Evolutionary conservation across 2,888 invertebrate genomes (phyloP).

Genomic region (Temnothorax ravouxi): DNA sequence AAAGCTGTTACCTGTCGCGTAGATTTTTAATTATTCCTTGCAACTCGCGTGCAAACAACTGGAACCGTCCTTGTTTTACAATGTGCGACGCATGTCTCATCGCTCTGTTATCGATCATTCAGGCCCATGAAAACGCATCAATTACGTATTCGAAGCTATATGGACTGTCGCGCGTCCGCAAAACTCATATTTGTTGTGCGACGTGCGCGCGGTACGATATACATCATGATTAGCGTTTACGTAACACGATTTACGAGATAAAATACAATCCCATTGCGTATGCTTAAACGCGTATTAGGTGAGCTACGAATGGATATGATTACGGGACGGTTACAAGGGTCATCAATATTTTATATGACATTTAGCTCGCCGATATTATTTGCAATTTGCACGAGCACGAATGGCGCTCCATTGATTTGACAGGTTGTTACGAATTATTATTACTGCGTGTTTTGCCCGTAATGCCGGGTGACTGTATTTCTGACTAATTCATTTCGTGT

Average conservation of each 20-base stretch:
- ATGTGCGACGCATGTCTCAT: slow-evolving; percentile 1
- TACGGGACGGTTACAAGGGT: slow-evolving; percentile 47
- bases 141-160: slow-evolving; percentile 36
- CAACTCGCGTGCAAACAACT: background rate
- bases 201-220: background rate
- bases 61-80: slow-evolving; percentile 20
- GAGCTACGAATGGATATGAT: slow-evolving; percentile 48
- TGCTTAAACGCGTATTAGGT: slow-evolving; percentile 53
- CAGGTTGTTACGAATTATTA: slow-evolving; percentile 59
- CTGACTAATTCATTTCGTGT: slow-evolving; percentile 49
- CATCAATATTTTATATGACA: slow-evolving; percentile 58
- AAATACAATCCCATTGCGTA: slow-evolving; percentile 56
- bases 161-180: slow-evolving; percentile 32
- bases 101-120: slow-evolving; percentile 39
- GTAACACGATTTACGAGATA: slow-evolving; percentile 53
- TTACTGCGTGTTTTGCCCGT: slow-evolving; percentile 47
- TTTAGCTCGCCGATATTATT: slow-evolving; percentile 52
- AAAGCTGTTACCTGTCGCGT: slow-evolving; percentile 2
- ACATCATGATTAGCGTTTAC: slow-evolving; percentile 49
- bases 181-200: slow-evolving; percentile 36
- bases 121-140: slow-evolving; percentile 9
- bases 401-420: slow-evolving; percentile 56
- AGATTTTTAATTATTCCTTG: slow-evolving; percentile 47
- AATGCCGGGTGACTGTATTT: background rate
- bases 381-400: slow-evolving; percentile 51